Evolutionary conservation across 2,797 vertebrate genomes (phyloP), one percentile per base, ranked within the genome.

Genomic region (Margarornis squamiger): DNA sequence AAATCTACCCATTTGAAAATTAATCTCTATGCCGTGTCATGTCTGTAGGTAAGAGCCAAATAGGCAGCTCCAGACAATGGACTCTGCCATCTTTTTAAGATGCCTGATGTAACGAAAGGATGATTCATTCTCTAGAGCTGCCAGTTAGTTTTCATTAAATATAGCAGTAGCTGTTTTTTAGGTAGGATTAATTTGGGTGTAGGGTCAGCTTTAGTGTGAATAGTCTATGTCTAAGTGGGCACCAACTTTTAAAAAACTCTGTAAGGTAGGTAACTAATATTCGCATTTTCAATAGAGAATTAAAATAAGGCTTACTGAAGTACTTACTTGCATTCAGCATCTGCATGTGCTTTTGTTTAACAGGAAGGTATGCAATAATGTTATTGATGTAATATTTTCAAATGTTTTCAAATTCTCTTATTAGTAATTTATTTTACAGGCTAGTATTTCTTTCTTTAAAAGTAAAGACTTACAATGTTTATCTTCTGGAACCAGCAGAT

Each of bases 401-500:
- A 62, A 62, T 62, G 38, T 41, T 72, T 89, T 80, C 54, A 65
- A 61, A 62, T 22, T 80, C 39, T 81, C 52, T 65, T 88, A 79
- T n/a, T 94, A 77, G n/a, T 54, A 71, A 63, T 85, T 73, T 87
- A 67, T 87, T 90, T 90, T 91, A 61, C 24, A 51, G 52, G 16
- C 27, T 81, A 38, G 22, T 61, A 77, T 70, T 19, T 84, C 32
- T 63, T 45, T 72, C 58, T 76, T 92, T 73, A 41, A 88, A 90
- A 92, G 46, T 52, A 46, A 62, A 72, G 38, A 30, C 27, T 92
- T 92, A 52, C 18, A 75, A 38, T 57, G 8, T 71, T 91, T 88
- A 19, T 88, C n/a, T 88, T 90, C 57, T 84, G 77, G 48, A 96
- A 85, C 46, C 45, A 82, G 41, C 66, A 92, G 58, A 79, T 76